Evolutionary conservation across 2,797 vertebrate species (phyloP).

Genomic region (Thamnophis elegans): DNA sequence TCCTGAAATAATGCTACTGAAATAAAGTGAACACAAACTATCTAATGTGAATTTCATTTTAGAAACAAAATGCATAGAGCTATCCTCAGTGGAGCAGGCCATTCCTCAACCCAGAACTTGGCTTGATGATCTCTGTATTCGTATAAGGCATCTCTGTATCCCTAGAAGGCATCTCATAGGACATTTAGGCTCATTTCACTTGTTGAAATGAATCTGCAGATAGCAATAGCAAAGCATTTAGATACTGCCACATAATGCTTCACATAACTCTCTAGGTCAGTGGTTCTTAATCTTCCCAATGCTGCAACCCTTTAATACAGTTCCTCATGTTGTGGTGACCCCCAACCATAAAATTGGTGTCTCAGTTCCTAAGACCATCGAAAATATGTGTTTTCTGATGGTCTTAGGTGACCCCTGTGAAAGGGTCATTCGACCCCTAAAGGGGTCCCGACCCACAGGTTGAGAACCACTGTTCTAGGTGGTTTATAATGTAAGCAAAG

Average conservation of each 20-base stretch:
- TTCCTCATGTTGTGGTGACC: no score
- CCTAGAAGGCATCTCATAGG: neutral
- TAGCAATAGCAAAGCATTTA: neutral
- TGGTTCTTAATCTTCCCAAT: no score
- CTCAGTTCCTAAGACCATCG: no score
- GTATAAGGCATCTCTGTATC: neutral
- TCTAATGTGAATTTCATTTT: neutral
- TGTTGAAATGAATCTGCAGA: neutral
- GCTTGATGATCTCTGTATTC: neutral
- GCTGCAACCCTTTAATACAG: no score
- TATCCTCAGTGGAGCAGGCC: neutral
- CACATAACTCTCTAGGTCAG: neutral
- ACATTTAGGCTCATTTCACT: neutral
- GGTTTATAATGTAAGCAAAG: neutral
- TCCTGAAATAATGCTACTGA: neutral
- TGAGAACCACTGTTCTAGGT: no score
- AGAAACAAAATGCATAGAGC: neutral
- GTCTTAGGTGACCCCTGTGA: no score
- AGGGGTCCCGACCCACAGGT: no score
- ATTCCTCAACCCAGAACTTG: neutral
- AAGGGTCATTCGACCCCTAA: no score
- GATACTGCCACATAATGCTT: neutral
- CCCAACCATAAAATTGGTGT: no score
- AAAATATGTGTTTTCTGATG: no score
- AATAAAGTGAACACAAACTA: neutral